Conservation (phyloP, 1,140 invertebrate genomes). For the Drosophila ironensis region DNA sequence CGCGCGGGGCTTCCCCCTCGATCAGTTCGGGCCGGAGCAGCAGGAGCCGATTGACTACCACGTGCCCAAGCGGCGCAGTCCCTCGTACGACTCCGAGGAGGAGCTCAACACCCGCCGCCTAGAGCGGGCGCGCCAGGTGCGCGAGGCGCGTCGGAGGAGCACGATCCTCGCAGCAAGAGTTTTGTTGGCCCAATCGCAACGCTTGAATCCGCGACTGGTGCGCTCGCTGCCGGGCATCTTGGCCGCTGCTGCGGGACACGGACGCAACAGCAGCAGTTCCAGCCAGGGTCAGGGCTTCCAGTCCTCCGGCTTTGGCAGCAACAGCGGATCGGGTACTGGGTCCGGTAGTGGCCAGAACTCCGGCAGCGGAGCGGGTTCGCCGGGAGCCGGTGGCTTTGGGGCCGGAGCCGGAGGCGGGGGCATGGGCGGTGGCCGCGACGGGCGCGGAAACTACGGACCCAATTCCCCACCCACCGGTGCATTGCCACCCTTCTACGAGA, state of each 20-base stretch:
- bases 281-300: conserved; percentile 81
- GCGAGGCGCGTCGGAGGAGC: conserved; percentile 69
- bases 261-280: conserved; percentile 85
- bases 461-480: conserved; percentile 92
- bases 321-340: conserved; percentile 72
- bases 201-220: conserved; percentile 82
- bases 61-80: conserved; percentile 89
- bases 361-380: conserved; percentile 83
- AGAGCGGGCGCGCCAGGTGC: conserved; percentile 64
- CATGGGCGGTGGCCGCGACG: conserved; percentile 88
- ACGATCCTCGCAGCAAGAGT: conserved; percentile 73
- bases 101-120: conserved; percentile 58
- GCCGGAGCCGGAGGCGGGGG: conserved; percentile 85
- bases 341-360: conserved; percentile 83
- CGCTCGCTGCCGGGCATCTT: conserved; percentile 83
- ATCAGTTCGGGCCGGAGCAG: conserved; percentile 85
- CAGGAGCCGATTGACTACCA: conserved; percentile 94
- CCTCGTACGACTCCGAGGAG: conserved; percentile 85
- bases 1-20: conserved; percentile 19
- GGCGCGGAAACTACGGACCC: conserved; percentile 90
- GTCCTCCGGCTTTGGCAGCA: conserved; percentile 73
- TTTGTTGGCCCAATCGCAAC: conserved; percentile 74
- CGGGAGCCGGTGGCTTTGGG: conserved; percentile 82
- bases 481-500: conserved; percentile 92
- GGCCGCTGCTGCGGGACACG: conserved; percentile 89